Percentiles rank a stretch among this genome's conserved stretches.
Evolutionary conservation across 2,113 vertebrate species (phyloP).

Genomic region (Gavia stellata): DNA sequence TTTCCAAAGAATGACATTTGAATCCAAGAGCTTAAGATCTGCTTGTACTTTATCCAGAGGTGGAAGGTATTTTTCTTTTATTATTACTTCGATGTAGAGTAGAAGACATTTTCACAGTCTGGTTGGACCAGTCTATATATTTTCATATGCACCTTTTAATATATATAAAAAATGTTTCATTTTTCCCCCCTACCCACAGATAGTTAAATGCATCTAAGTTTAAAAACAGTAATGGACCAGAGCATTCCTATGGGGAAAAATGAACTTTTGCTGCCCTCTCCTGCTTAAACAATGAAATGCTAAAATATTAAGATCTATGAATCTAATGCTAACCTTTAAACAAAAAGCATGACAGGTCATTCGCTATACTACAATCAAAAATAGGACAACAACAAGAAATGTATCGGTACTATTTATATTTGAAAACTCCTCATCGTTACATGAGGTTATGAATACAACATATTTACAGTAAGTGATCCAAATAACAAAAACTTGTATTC

Average conservation of each 20-base stretch:
- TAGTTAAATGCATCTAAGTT: slow-evolving; percentile 49
- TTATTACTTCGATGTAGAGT: slow-evolving; percentile 56
- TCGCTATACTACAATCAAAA: slow-evolving; percentile 67
- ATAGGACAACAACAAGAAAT: slow-evolving; percentile 71
- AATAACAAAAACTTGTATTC: slow-evolving; percentile 53
- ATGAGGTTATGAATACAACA: slow-evolving; percentile 72
- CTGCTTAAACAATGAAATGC: slow-evolving; percentile 75
- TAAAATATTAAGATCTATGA: slow-evolving; percentile 62
- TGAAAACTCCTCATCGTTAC: slow-evolving; percentile 69
- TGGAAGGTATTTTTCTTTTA: slow-evolving; percentile 45
- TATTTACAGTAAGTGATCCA: slow-evolving; percentile 74
- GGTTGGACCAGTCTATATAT: slow-evolving; percentile 59
- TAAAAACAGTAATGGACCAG: slow-evolving; percentile 54
- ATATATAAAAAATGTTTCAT: slow-evolving; percentile 63
- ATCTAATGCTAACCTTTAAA: slow-evolving; percentile 60
- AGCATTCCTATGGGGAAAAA: slow-evolving; percentile 67
- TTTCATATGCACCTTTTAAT: slow-evolving; percentile 70
- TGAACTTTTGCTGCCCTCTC: slow-evolving; percentile 79
- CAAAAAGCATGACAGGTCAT: slow-evolving; percentile 66
- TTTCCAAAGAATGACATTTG: slow-evolving; percentile 68
- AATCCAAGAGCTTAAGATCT: slow-evolving; percentile 61
- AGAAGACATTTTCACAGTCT: slow-evolving; percentile 65
- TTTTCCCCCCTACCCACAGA: slow-evolving; percentile 40
- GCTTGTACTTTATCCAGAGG: slow-evolving; percentile 46
- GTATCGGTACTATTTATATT: slow-evolving; percentile 74